phyloP scores from a whole-genome alignment of 2,888 invertebrate species.

The Drosophila eohydei region DNA sequence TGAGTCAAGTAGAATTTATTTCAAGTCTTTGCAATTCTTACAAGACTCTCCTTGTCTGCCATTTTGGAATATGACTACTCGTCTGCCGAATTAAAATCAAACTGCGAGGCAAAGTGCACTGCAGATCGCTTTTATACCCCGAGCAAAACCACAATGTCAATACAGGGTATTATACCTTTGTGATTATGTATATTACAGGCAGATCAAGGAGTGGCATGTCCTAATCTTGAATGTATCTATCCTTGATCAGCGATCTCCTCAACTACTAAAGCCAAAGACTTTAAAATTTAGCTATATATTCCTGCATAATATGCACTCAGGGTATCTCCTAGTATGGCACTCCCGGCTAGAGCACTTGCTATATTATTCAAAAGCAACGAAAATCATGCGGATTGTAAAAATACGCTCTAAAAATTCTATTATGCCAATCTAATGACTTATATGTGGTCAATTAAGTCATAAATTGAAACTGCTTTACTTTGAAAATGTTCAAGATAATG shows the following conservation, averaged over 20 bases:
- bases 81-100: not conserved
- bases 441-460: not conserved
- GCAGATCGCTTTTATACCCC: not conserved
- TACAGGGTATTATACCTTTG: not conserved
- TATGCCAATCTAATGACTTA: not conserved
- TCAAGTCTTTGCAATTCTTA: slow-evolving; percentile 20
- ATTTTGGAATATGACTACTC: slow-evolving; percentile 23
- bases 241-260: not conserved
- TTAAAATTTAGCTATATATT: not conserved
- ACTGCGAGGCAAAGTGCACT: slow-evolving; percentile 3
- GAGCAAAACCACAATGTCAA: too few species aligned
- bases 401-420: not conserved
- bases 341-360: not conserved
- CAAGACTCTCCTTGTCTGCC: slow-evolving; percentile 44
- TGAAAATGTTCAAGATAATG: not conserved
- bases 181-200: not conserved
- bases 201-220: not conserved
- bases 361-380: not conserved
- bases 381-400: not conserved
- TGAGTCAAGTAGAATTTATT: not conserved
- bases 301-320: not conserved
- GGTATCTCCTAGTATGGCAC: not conserved
- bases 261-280: not conserved
- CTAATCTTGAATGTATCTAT: not conserved
- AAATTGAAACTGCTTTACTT: slow-evolving; percentile 7